Evolutionary conservation across 2,888 invertebrate genomes (phyloP), one percentile per base, ranked within the genome.

Genomic region (Achlya flavicornis): DNA sequence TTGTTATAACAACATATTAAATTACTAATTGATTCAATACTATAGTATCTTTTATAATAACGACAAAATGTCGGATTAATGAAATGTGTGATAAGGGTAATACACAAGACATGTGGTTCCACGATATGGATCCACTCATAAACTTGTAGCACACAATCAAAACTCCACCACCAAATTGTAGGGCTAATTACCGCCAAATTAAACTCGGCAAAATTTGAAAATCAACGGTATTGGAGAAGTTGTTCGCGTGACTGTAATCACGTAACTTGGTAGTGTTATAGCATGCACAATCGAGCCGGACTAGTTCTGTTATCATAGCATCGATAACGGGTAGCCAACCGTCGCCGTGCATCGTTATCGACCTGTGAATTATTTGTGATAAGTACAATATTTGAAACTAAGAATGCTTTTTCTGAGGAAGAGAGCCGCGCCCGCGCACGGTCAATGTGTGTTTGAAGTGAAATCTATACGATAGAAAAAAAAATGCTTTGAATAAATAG

Each of bases 211-310:
- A 73, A 79, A 85, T 86, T 82, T 73, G 73, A 80, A 84, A 84
- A 79, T 79, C 81, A 82, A 83, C 83, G 78, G 77, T 74, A 82
- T 79, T 79, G 75, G 70, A 74, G 74, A 77, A 79, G 72, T 80
- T 72, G 70, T 72, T 89, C 81, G 88, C 87, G 87, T 87, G 88
- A 79, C 82, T 72, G 59, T 78, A 78, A 80, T 83, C 82, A 85
- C 84, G 84, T 83, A 82, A 87, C 77, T 75, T 67, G 71, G 76
- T 70, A 74, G 80, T 84, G 77, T 85, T 81, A 79, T 80, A 74
- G 74, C 76, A 76, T 76, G 74, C 75, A 73, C 73, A 81, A 83
- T 83, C 76, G 70, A 74, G 73, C 69, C 73, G 78, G 72, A 74
- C 81, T 77, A 77, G 72, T 81, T 81, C 71, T 74, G 82, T 83